Evolutionary conservation across 2,888 invertebrate species (phyloP), one percentile per base, ranked within the genome.

Genomic region (Polylopha cassiicola): DNA sequence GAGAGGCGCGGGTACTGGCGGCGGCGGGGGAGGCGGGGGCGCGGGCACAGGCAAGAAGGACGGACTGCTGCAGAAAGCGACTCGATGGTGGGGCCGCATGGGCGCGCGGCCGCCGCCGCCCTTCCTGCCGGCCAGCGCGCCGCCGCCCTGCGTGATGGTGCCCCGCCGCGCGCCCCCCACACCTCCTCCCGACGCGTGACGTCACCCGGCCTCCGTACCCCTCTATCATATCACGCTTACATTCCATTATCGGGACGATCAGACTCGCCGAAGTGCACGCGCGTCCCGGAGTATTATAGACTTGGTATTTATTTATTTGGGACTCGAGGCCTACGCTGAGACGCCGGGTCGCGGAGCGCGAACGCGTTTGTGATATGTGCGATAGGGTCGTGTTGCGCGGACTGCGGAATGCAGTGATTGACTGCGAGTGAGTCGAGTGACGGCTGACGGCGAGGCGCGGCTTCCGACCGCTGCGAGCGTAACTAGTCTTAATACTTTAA

Each of bases 71-170:
- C 85, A 86, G 73, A 82, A 82, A 68, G 86, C 86, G 39, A 80
- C 82, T 61, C 82, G 86, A 48, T 85, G 82, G 82, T 80, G 81
- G 79, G 79, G 77, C 70, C 82, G 82, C 63, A 79, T 82, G 77
- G 80, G 84, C 61, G 74, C 81, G 63, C 79, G 77, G 55, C 62
- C 71, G 59, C 61, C 63, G 47, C 55, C 72, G 46, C 54, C 63
- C 37, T 55, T 58, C 48, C 51, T 54, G 55, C 60, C 69, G 45
- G 58, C 63, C 53, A 58, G 64, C 58, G 61, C 64, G 61, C 66
- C 72, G 58, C 70, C 66, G 56, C 69, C 64, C 29, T 61, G 66
- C 64, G 71, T 70, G 37, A 70, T 69, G 71, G 69, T 70, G 56
- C 73, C 70, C 57, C 71, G 61, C 52, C 68, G 65, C 43, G 48